A percentile compares a stretch with the other conserved stretches of the same genome.
Conservation (phyloP, 2,888 invertebrate species). For the Heteromurus nitidus region DNA sequence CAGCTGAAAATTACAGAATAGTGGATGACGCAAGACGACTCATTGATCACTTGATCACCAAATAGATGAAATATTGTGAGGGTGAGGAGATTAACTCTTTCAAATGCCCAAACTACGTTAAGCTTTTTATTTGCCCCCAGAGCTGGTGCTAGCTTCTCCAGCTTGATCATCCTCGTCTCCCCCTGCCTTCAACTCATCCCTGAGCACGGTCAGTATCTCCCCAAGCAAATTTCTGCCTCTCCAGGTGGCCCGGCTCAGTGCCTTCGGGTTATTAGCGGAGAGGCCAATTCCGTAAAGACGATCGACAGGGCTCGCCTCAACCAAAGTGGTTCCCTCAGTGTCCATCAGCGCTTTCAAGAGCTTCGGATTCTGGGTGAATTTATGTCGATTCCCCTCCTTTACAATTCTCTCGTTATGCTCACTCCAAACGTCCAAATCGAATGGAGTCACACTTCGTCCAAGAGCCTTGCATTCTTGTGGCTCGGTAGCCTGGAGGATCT, state of each 20-base stretch:
- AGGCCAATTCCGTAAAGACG: constrained; percentile 68
- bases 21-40: too few relatives aligned
- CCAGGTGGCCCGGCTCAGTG: constrained; percentile 57
- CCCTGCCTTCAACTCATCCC: constrained; percentile 53
- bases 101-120: too few relatives aligned
- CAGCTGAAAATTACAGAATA: too few relatives aligned
- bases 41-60: too few relatives aligned
- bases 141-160: background rate
- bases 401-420: constrained; percentile 60
- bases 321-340: constrained; percentile 65
- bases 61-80: too few relatives aligned
- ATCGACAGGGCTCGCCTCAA: constrained; percentile 66
- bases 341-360: constrained; percentile 37
- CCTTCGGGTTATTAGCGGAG: constrained; percentile 55
- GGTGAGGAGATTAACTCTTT: too few relatives aligned
- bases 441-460: constrained; percentile 62
- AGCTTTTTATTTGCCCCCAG: too few relatives aligned
- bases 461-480: constrained; percentile 54
- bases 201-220: constrained; percentile 57
- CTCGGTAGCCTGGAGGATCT: constrained; percentile 28
- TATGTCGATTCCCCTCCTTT: constrained; percentile 63
- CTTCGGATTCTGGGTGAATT: constrained; percentile 62
- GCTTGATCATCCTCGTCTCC: background rate
- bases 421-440: constrained; percentile 54
- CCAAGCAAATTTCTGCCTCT: constrained; percentile 67